Evolutionary conservation across 2,888 invertebrate species (phyloP), one percentile per base, ranked within the genome.

Genomic region (Hemaris fuciformis): DNA sequence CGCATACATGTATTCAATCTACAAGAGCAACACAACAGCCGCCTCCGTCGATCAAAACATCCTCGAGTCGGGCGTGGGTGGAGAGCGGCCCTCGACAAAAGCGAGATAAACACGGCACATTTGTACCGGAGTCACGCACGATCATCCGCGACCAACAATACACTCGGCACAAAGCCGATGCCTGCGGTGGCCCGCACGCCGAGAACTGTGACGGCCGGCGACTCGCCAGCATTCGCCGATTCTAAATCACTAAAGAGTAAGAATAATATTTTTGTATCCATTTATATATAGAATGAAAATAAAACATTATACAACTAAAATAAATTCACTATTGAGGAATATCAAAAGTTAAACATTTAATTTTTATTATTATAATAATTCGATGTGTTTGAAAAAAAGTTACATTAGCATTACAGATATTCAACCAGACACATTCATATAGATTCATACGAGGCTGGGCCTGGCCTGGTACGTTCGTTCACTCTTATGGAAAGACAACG

Each of bases 101-200:
- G 77, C 74, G 73, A 73, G 74, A 76, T 80, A 82, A 84, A 80
- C 80, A 80, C 72, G 73, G 77, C 69, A 72, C 81, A 82, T 88
- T 87, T 79, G 85, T 83, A 87, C 70, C 69, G 76, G 66, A 79
- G 85, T 84, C 90, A 90, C 89, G 90, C 77, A 81, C 86, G 81
- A 79, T 84, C 87, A 86, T 83, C 85, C 81, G 82, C 83, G 83
- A 80, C 85, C 87, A 78, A 85, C 87, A 86, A 87, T 85, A 82
- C 82, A 80, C 15, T 41, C 25, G 46, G 38, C 18, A 61, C 61
- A 61, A 61, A 46, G 57, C 57, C 45, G 38, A n/a, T 45, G 22
- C 18, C 43, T 42, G 43, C 56, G 43, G n/a, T 8, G 48, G 27
- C 53, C 27, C 27, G 10, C 13, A 20, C 8, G 8, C 27, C n/a